phyloP scores from a whole-genome alignment of 92 coral and sea anemone genomes.

The Porites lobata region DNA sequence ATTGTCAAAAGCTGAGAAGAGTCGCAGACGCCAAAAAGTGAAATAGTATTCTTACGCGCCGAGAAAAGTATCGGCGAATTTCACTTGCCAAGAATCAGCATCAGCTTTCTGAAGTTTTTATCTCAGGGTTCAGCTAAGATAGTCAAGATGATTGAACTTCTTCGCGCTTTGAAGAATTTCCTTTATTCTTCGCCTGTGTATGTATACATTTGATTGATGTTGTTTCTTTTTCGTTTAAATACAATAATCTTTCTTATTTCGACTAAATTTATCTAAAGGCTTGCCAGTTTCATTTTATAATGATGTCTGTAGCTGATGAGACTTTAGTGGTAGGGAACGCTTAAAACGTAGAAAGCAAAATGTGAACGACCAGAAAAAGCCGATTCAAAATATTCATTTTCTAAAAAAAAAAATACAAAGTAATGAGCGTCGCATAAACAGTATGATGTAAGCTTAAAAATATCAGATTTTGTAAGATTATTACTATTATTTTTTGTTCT shows the following conservation, averaged over 20 bases:
- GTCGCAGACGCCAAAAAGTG: slow-evolving; percentile 6
- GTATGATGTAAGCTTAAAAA: neutral
- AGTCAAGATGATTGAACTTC: slow-evolving; percentile 63
- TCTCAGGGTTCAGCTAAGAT: neutral
- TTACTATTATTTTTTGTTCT: too few species aligned
- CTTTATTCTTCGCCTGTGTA: slow-evolving; percentile 77
- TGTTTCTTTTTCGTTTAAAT: slow-evolving; percentile 12
- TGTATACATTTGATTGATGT: slow-evolving; percentile 35
- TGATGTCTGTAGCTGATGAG: neutral
- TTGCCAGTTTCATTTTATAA: too few species aligned
- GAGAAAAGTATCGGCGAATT: neutral
- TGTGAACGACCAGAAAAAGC: neutral
- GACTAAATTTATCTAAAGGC: neutral
- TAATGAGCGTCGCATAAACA: neutral
- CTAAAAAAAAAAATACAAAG: neutral
- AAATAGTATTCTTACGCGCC: neutral
- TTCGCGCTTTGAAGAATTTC: slow-evolving; percentile 64
- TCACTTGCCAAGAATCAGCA: neutral
- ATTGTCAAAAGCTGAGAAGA: neutral
- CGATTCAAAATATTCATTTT: neutral
- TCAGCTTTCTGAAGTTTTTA: neutral
- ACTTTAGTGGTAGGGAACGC: neutral
- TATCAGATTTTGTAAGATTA: neutral
- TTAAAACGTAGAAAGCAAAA: neutral
- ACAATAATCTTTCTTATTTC: neutral